Percentiles rank a stretch among this genome's conserved stretches.
Evolutionary conservation across 2,113 vertebrate genomes (phyloP).

Genomic region (Heterotilapia buettikoferi): DNA sequence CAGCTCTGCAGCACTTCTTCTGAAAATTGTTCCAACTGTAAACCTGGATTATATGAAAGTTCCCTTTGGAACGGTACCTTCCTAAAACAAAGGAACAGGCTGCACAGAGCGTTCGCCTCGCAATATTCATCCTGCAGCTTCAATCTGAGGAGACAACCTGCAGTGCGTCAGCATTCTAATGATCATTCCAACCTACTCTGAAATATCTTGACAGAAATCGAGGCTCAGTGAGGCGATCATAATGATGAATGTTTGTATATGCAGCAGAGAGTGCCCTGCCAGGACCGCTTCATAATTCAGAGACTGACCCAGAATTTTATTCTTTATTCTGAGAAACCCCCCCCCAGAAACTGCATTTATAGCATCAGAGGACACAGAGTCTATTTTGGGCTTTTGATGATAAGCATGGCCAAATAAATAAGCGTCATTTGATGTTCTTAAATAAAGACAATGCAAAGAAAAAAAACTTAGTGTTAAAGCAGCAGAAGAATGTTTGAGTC

Average conservation of each 20-base stretch:
- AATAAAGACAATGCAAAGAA: not conserved
- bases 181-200: not conserved
- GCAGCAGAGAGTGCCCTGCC: not conserved
- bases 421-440: not conserved
- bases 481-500: not conserved
- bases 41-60: not conserved
- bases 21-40: not conserved
- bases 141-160: not conserved
- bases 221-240: not conserved
- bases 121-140: not conserved
- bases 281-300: not conserved
- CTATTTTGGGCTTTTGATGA: not conserved
- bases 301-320: not conserved
- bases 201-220: not conserved
- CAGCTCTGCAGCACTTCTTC: not conserved
- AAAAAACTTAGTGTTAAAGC: not conserved
- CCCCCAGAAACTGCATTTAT: not conserved
- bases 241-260: not conserved
- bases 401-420: not conserved
- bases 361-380: not conserved
- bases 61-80: not conserved
- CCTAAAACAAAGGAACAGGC: not conserved
- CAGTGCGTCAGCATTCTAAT: not conserved
- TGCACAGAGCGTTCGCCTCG: not conserved
- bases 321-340: not conserved